Conservation (phyloP, 2,888 invertebrate species). For the Himalopsyche tibetana region DNA sequence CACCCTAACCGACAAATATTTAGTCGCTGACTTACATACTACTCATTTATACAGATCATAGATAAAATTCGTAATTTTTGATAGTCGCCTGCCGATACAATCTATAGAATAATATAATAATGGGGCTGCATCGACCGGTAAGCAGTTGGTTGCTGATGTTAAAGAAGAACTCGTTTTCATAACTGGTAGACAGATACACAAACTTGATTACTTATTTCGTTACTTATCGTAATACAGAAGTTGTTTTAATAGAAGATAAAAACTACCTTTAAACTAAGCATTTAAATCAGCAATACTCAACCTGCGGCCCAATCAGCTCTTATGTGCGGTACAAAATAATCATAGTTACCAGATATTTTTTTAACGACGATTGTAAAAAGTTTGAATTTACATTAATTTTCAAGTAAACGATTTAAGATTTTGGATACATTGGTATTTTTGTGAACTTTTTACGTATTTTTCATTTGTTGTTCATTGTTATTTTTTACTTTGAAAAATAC, state of each 20-base stretch:
- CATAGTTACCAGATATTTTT: too few species aligned
- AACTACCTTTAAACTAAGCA: too few species aligned
- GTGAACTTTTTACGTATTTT: too few species aligned
- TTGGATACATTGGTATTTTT: too few species aligned
- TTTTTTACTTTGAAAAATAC: too few species aligned
- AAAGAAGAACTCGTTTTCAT: neutral
- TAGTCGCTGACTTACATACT: neutral
- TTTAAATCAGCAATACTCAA: too few species aligned
- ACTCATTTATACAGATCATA: constrained; percentile 13
- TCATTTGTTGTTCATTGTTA: too few species aligned
- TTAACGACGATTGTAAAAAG: too few species aligned
- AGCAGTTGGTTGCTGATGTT: neutral
- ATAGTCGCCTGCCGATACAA: constrained; percentile 18
- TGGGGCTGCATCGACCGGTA: neutral
- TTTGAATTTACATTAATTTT: too few species aligned
- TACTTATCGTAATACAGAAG: constrained; percentile 35
- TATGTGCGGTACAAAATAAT: too few species aligned
- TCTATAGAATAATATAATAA: constrained; percentile 1
- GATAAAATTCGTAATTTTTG: constrained; percentile 33
- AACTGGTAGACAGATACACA: neutral
- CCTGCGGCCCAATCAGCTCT: too few species aligned
- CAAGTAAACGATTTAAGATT: too few species aligned
- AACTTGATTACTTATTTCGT: neutral
- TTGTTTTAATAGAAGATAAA: neutral
- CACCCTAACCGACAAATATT: neutral